Base-by-base conservation (phyloP, 2,888 invertebrate genomes). In the Arenicola marina region DNA sequence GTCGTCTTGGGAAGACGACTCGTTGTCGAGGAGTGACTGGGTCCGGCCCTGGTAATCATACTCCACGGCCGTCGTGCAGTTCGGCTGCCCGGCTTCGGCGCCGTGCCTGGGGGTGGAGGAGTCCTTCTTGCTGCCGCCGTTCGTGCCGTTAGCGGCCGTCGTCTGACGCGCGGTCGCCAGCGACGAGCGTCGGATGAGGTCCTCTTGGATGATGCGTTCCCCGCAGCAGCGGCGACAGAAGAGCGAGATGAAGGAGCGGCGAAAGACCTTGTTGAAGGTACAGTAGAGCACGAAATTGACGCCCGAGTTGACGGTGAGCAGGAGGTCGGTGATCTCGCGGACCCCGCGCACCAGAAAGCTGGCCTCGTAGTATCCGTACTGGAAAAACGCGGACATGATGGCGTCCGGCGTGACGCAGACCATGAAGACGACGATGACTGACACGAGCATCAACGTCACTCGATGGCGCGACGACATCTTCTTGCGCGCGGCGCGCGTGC, bases 331-430 rank as follows among this genome's bases (percentile, higher is more conserved):
- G 54, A 74, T 69, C 63, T 74, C 74, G 7, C 74, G 71, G 4
- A 73, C 60, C 4, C 69, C 71, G 2, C 67, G 61, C 18, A 71
- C 60, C 26, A 67, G 56, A 46, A 53, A 66, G 59, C 61, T 56
- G 29, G 63, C 69, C 18, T 69, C 72, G 46, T 66, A 68, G 44
- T 66, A 66, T 29, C 69, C 68, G 56, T 59, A 69, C 18, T 68
- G 66, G 57, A 69, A 69, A n/a, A 69, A 48, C 7, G 70, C 64
- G 15, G 73, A 74, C 63, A 75, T 71, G 57, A 72, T 58, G 54
- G 74, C 73, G 56, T 73, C 74, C 0, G 73, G 74, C 4, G 73
- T 69, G 29, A 69, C 66, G 58, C 72, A 72, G 21, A 68, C 55
- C 45, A 74, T 59, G 62, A 73, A 75, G 28, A 69, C 65, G 34